A percentile compares a stretch with the other conserved stretches of the same genome.
These are phyloP conservation scores for Phytoseiulus persimilis DNA, from an alignment of 2,888 invertebrate genomes.

Conservation along the genomic window DNA sequence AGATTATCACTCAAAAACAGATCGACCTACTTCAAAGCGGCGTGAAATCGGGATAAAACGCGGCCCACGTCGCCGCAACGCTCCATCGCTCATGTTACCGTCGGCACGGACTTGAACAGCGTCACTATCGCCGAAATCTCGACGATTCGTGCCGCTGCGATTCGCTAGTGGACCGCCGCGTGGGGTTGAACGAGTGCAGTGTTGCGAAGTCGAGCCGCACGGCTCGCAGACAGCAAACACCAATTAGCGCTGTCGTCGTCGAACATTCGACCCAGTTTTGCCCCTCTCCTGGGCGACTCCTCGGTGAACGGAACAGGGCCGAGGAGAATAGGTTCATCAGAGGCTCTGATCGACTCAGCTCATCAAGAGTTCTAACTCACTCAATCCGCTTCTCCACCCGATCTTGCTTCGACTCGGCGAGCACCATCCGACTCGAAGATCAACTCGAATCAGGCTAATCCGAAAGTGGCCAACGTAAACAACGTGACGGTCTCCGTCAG, in stretches of 20 bases:
- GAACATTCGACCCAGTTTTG: too few relatives aligned
- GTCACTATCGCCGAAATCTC: neutral
- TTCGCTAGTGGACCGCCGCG: neutral
- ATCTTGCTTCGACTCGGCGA: neutral
- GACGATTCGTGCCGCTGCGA: neutral
- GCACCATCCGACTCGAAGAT: neutral
- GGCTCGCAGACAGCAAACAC: neutral
- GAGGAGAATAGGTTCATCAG: neutral
- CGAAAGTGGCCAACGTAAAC: neutral
- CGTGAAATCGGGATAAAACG: neutral
- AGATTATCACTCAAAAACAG: neutral
- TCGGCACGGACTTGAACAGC: neutral
- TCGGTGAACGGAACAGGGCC: neutral
- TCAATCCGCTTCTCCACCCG: neutral
- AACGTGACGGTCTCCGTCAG: neutral
- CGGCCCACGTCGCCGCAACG: neutral
- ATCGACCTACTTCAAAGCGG: neutral
- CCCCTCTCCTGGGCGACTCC: too few relatives aligned
- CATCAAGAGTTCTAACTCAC: neutral
- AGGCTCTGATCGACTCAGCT: neutral
- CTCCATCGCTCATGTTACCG: neutral
- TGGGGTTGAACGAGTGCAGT: too few relatives aligned
- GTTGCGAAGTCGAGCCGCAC: too few relatives aligned
- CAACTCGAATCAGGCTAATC: neutral
- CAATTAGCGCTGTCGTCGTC: neutral